phyloP scores from a whole-genome alignment of 2,888 invertebrate genomes.

The Orthosia cruda region DNA sequence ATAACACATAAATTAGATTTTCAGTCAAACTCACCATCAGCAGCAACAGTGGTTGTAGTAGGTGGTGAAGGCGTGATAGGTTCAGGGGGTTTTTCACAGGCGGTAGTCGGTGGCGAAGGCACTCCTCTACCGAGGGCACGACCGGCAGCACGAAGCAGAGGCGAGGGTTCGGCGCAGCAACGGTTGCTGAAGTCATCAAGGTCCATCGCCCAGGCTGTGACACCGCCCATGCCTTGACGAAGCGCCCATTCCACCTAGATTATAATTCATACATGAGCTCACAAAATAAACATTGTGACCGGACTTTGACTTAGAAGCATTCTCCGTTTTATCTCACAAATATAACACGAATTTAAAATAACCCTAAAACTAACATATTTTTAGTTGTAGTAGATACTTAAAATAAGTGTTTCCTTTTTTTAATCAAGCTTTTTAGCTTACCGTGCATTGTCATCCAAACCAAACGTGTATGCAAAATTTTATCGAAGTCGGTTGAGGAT shows the following conservation, averaged over 20 bases:
- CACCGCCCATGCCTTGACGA: constrained; percentile 95
- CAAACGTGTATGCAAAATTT: no score
- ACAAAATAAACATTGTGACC: not conserved
- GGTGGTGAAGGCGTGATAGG: constrained; percentile 95
- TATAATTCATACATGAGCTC: no score
- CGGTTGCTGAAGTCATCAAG: constrained; percentile 97
- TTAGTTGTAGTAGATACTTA: no score
- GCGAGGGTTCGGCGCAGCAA: constrained; percentile 96
- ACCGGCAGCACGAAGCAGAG: constrained; percentile 95
- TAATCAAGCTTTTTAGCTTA: no score
- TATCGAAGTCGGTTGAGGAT: no score
- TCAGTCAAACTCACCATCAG: constrained; percentile 80
- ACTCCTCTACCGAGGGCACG: constrained; percentile 93
- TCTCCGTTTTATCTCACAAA: not conserved
- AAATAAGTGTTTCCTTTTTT: no score
- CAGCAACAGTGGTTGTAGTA: constrained; percentile 93
- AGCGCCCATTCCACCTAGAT: constrained; percentile 93
- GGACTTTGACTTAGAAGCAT: not conserved
- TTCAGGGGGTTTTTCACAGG: constrained; percentile 94
- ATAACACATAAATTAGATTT: not conserved
- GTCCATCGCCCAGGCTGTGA: constrained; percentile 97
- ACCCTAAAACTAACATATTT: no score
- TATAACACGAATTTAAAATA: no score
- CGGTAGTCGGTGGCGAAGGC: constrained; percentile 89
- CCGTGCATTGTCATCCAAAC: no score